Evolutionary conservation across 2,797 vertebrate genomes (phyloP).

Genomic region (Gobio occitaniae): DNA sequence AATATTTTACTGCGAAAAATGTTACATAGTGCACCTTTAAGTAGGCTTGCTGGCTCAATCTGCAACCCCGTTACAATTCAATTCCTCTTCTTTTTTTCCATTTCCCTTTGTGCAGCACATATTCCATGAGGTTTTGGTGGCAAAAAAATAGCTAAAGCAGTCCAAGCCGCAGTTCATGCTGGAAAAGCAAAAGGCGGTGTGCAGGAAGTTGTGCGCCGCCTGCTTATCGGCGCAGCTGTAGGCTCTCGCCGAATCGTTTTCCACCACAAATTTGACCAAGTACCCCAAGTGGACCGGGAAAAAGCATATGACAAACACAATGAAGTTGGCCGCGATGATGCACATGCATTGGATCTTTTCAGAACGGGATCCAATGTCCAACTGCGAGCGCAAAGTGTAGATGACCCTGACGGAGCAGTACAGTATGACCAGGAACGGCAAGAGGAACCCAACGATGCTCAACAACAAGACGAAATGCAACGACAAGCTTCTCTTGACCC

Average conservation of each 20-base stretch:
- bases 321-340: constrained; percentile 67
- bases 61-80: background rate
- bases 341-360: constrained; percentile 60
- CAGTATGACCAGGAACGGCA: constrained; percentile 48
- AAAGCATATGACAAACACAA: constrained; percentile 70
- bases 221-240: background rate
- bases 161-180: constrained; percentile 74
- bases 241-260: background rate
- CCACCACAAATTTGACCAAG: constrained; percentile 39
- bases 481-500: background rate
- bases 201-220: background rate
- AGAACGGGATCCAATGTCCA: background rate
- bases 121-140: constrained; percentile 59
- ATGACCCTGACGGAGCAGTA: constrained; percentile 51
- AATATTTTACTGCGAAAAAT: too few relatives aligned
- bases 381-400: constrained; percentile 15
- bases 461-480: constrained; percentile 47
- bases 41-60: fast-evolving
- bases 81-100: background rate
- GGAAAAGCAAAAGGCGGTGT: constrained; percentile 56
- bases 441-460: constrained; percentile 46
- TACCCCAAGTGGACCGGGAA: constrained; percentile 68
- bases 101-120: background rate
- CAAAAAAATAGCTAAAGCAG: constrained; percentile 73
- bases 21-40: too few relatives aligned